phyloP scores from a whole-genome alignment of 2,113 vertebrate species.

The Amia ocellicauda region DNA sequence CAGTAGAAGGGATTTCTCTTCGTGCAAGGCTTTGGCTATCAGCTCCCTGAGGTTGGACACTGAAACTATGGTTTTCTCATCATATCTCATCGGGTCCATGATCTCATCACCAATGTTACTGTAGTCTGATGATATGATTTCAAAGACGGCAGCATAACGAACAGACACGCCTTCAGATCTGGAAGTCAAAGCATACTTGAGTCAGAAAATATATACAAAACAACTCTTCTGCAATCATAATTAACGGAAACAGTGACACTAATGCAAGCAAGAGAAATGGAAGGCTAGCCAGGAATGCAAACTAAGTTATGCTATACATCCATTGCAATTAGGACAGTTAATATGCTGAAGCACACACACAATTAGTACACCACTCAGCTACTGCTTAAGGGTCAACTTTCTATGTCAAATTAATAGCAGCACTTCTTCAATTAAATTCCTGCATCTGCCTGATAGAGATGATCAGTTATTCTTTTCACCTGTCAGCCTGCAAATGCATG shows the following conservation, averaged over 20 bases:
- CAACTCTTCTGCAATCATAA: not conserved
- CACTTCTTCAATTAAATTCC: too few relatives aligned
- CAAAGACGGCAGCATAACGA: slow-evolving; percentile 73
- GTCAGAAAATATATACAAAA: not conserved
- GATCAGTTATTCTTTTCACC: too few relatives aligned
- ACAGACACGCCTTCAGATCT: slow-evolving; percentile 73
- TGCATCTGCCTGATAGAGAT: too few relatives aligned
- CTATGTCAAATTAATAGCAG: too few relatives aligned
- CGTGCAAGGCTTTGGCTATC: slow-evolving; percentile 67
- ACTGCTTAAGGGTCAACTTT: too few relatives aligned
- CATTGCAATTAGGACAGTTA: too few relatives aligned
- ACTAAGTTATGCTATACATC: too few relatives aligned
- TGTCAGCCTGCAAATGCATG: too few relatives aligned
- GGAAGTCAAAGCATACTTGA: slow-evolving; percentile 30
- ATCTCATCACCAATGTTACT: slow-evolving; percentile 45
- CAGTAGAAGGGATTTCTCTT: slow-evolving; percentile 72
- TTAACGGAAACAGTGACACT: not conserved
- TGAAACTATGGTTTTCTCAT: slow-evolving; percentile 38
- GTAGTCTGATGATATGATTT: slow-evolving; percentile 50
- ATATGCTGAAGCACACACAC: too few relatives aligned
- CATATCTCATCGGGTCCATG: slow-evolving; percentile 51
- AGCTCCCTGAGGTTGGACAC: slow-evolving; percentile 64
- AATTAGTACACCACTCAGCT: too few relatives aligned
- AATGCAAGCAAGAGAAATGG: not conserved
- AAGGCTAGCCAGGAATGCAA: not conserved